Conservation (phyloP, 2,888 invertebrate species). For the Heliconius cydno region DNA sequence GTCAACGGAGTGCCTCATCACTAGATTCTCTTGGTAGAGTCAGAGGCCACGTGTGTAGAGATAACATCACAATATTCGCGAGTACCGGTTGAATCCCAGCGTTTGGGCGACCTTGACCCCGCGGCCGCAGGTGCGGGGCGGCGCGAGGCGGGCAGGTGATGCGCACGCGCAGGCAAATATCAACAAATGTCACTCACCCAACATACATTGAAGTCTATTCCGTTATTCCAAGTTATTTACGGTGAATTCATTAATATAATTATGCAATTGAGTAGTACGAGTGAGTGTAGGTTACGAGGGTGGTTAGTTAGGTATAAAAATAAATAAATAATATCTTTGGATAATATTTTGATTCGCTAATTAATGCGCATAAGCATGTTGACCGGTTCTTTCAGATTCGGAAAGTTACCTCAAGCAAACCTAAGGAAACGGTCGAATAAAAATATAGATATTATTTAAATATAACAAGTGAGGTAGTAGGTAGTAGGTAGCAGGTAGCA, state of each 20-base stretch:
- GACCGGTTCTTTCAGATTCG: not conserved
- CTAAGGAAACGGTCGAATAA: not conserved
- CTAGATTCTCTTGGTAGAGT: not conserved
- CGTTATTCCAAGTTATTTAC: slow-evolving; percentile 46
- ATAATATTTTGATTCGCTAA: not conserved
- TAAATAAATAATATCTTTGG: not conserved
- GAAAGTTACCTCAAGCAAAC: not conserved
- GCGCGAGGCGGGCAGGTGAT: slow-evolving; percentile 56
- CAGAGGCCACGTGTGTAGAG: slow-evolving; percentile 34
- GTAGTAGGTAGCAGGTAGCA: slow-evolving; percentile 17
- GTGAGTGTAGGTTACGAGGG: not conserved
- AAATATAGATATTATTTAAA: not conserved
- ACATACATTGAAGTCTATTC: slow-evolving; percentile 39
- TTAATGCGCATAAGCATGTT: not conserved
- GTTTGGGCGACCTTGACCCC: slow-evolving; percentile 48
- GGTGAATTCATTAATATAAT: slow-evolving; percentile 11
- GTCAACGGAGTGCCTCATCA: too few species aligned
- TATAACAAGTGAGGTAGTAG: not conserved
- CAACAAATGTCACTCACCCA: slow-evolving; percentile 72
- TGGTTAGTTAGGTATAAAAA: not conserved
- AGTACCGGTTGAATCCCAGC: slow-evolving; percentile 48
- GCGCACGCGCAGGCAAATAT: slow-evolving; percentile 61
- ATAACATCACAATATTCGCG: too few species aligned
- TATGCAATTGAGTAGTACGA: not conserved
- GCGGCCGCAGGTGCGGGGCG: slow-evolving; percentile 49